Base-by-base conservation (phyloP, 2,888 invertebrate species). In the Bombylius major region DNA sequence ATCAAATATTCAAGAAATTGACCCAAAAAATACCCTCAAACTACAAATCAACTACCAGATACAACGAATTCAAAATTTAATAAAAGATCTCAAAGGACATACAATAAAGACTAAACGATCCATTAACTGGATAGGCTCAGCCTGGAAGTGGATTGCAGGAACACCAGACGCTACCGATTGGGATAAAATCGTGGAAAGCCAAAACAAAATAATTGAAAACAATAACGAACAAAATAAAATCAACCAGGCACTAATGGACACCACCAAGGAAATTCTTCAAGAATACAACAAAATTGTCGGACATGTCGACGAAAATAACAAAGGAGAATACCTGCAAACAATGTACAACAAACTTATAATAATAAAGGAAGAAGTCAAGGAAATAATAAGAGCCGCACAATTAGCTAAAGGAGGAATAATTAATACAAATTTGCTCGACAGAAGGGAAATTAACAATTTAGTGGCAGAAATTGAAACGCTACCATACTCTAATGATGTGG, bases 361-460 rank as follows among this genome's bases (percentile, higher is more conserved):
- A 8, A 39, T 58, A 31, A 57, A 60, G 13, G 56, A 54, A 39
- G 48, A 56, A 31, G n/a, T 58, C 7, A 55, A 49, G 7, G 59
- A 61, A 51, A 57, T 58, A 23, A 47, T 58, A 12, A 31, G 51
- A 31, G 57, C 59, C 9, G 54, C 34, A 12, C 58, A 59, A 23
- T 46, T 61, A 49, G 56, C 58, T 9, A 59, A 54, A 47, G 50
- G 42, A 9, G 57, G 58, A 34, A 51, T 59, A 5, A 49, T 56
- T 4, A 59, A 60, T 36, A 59, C 57, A 5, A 60, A 59, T 31
- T 14, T 53, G 23, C 47, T 53, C n/a, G 36, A 53, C 23, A 53
- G 47, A 2, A 34, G 57, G n/a, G 59, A 59, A 54, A 57, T 60
- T 11, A 36, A 36, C 36, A 6, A 36, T 36, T 36, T 36, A 36